These are phyloP conservation scores for Anarsia innoxiella DNA, from an alignment of 2,888 invertebrate genomes.

Conservation along the genomic window DNA sequence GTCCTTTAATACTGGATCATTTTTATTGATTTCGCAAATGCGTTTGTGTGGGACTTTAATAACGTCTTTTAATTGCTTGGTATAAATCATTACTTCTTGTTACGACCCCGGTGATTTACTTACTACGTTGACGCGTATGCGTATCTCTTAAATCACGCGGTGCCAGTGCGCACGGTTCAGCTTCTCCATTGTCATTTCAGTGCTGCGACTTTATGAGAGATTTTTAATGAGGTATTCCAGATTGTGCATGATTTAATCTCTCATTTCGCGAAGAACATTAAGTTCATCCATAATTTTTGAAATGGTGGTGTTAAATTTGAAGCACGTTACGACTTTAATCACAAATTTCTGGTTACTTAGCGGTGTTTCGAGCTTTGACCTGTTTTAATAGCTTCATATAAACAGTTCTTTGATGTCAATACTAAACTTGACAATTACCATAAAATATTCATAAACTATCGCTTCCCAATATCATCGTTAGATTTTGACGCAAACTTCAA, in stretches of 20 bases:
- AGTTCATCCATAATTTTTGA: constrained; percentile 29
- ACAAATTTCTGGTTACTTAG: not conserved
- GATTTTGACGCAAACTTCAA: too few relatives aligned
- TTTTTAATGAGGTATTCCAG: constrained; percentile 62
- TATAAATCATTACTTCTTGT: constrained; percentile 68
- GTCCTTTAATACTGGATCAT: constrained; percentile 29
- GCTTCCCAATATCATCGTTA: too few relatives aligned
- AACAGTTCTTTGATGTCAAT: not conserved
- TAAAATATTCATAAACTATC: too few relatives aligned
- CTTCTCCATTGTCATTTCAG: constrained; percentile 54
- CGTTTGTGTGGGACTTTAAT: constrained; percentile 37
- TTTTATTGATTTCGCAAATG: constrained; percentile 29
- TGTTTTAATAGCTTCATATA: not conserved
- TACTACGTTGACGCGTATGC: constrained; percentile 60
- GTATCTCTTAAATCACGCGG: constrained; percentile 54
- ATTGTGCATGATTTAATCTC: constrained; percentile 45
- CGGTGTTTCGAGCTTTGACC: not conserved
- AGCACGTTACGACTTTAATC: constrained; percentile 1
- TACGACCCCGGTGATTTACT: constrained; percentile 68
- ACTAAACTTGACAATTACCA: too few relatives aligned
- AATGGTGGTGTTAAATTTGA: constrained; percentile 22
- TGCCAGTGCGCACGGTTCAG: constrained; percentile 31
- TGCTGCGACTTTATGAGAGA: constrained; percentile 45
- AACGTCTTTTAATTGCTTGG: constrained; percentile 64
- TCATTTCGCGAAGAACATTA: constrained; percentile 33